Base-by-base conservation (phyloP, 1,140 invertebrate species). In the Bombyx mandarina region DNA sequence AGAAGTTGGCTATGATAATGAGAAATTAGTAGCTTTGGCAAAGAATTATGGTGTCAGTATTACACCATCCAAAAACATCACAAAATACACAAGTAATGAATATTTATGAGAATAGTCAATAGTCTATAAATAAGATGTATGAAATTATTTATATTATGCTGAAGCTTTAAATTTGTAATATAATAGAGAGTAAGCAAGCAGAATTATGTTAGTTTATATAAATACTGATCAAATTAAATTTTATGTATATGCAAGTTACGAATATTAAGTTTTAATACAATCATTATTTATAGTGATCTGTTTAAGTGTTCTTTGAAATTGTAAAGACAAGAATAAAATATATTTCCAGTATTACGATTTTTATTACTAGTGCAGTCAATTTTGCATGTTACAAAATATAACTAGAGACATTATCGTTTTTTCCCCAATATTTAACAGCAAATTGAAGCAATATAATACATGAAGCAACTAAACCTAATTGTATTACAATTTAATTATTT, bases 51-150 rank as follows among this genome's bases (percentile, higher is more conserved):
- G 88, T 64, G 82, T 88, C 6, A 81, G 73, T 62, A 69, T 77
- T 45, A 60, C 71, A 52, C 67, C 78, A 63, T 82, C 85, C 69
- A 88, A 82, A 66, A 86, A 88, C 76, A 85, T 89, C 71, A 87
- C 88, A 71, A 88, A 88, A 76, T 89, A 89, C 63, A 88, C 88
- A 26, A 88, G 86, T 65, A 87, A 84, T 69, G 88, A 89, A 75
- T 89, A 89, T 78, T 86, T 89, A 82, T 89, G 84, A 88, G 75
- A 82, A 66, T 76, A 82, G 71, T 69, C 66, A 72, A 62, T 60
- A 59, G 52, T 45, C 56, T 60, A 65, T 64, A 58, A 60, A 56
- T 61, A 59, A 62, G 61, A 62, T 76, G 72, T 75, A 77, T 55
- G 68, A 75, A 75, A 72, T 76, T 82, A 82, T 79, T 79, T 82